Conservation (phyloP, 2,797 vertebrate species). For the Podargus strigoides region DNA sequence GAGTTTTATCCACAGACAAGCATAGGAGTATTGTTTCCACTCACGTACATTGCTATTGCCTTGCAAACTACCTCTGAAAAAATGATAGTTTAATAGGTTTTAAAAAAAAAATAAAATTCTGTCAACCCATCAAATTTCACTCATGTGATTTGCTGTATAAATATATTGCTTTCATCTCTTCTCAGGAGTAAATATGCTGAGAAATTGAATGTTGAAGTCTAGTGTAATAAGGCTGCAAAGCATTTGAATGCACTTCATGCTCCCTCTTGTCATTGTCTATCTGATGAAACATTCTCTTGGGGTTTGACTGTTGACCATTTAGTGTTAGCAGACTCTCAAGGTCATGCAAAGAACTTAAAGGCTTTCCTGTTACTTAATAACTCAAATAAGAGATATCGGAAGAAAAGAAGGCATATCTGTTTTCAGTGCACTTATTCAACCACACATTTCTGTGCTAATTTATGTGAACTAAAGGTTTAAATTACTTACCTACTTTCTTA, state of each 20-base stretch:
- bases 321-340: constrained; percentile 32
- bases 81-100: neutral
- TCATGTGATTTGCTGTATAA: neutral
- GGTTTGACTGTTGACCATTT: constrained; percentile 48
- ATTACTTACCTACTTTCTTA: constrained; percentile 60
- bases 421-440: constrained; percentile 74
- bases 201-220: neutral
- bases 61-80: constrained; percentile 46
- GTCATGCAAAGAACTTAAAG: constrained; percentile 3
- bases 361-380: constrained; percentile 42
- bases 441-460: constrained; percentile 41
- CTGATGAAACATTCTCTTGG: constrained; percentile 37
- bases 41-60: neutral
- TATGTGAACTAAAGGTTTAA: constrained; percentile 60
- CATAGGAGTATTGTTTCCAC: neutral
- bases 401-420: constrained; percentile 65
- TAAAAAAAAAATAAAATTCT: neutral
- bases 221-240: neutral
- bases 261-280: neutral
- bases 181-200: neutral
- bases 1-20: constrained; percentile 12
- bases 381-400: constrained; percentile 33
- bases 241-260: neutral
- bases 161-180: neutral
- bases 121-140: neutral